phyloP scores from a whole-genome alignment of 2,113 vertebrate genomes.

The Clupea harengus region DNA sequence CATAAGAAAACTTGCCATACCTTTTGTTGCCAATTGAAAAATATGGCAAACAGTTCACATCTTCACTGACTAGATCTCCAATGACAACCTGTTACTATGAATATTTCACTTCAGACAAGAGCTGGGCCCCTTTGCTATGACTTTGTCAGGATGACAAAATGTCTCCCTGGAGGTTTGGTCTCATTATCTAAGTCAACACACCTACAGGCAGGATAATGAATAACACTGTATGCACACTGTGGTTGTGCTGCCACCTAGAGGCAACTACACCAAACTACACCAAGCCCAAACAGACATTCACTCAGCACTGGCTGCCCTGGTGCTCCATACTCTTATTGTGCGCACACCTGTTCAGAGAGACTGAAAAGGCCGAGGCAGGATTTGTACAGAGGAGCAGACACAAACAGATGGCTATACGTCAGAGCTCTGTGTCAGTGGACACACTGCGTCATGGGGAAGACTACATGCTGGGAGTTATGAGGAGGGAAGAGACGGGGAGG shows the following conservation, averaged over 20 bases:
- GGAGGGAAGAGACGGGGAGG: neutral
- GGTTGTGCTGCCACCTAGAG: neutral
- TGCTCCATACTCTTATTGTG: neutral
- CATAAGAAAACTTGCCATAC: neutral
- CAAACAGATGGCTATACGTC: neutral
- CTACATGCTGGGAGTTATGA: neutral
- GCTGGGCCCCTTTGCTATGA: neutral
- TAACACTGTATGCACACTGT: neutral
- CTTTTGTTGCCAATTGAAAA: neutral
- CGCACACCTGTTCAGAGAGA: neutral
- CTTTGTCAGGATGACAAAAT: neutral
- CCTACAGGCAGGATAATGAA: neutral
- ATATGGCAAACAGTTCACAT: neutral
- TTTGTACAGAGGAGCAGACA: neutral
- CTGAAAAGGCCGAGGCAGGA: neutral
- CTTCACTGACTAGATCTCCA: neutral
- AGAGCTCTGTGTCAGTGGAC: neutral
- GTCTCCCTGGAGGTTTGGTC: neutral
- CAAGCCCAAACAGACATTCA: neutral
- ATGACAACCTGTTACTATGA: neutral
- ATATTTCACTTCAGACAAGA: neutral
- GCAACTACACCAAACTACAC: neutral
- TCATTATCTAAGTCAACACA: neutral
- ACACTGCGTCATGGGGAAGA: neutral
- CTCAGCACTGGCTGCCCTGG: neutral